These are phyloP conservation scores for Drosophila nigricruria DNA, from an alignment of 2,888 invertebrate species.

Conservation along the genomic window DNA sequence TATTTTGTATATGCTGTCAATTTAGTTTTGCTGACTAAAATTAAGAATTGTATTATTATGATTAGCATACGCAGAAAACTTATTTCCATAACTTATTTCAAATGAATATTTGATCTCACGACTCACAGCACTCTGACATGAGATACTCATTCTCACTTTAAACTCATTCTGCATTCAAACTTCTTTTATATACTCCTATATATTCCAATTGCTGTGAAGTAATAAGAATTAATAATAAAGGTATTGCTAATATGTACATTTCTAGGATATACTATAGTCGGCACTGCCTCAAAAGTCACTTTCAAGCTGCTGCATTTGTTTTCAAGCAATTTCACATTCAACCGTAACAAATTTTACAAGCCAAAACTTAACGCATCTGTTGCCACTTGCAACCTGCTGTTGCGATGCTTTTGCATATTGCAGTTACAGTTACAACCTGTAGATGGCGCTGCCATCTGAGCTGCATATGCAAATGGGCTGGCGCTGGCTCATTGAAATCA, in stretches of 20 bases:
- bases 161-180: too few species aligned
- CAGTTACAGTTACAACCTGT: conserved; percentile 30
- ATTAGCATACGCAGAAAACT: too few species aligned
- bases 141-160: too few species aligned
- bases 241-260: neutral
- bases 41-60: too few species aligned
- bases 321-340: conserved; percentile 17
- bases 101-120: too few species aligned
- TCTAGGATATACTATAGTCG: neutral
- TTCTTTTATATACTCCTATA: neutral
- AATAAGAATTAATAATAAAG: neutral
- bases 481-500: conserved; percentile 42
- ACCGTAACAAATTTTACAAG: neutral
- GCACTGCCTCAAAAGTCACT: neutral
- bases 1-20: too few species aligned
- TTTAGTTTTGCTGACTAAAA: too few species aligned
- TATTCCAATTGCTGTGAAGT: neutral
- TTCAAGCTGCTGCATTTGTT: neutral
- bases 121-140: too few species aligned
- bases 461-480: conserved; percentile 37
- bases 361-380: conserved; percentile 12
- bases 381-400: conserved; percentile 20
- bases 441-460: conserved; percentile 18
- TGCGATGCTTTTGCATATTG: conserved; percentile 20
- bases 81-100: too few species aligned